A percentile compares a stretch with the other conserved stretches of the same genome.
Conservation (phyloP, 2,888 invertebrate species). For the Pammene aurita region DNA sequence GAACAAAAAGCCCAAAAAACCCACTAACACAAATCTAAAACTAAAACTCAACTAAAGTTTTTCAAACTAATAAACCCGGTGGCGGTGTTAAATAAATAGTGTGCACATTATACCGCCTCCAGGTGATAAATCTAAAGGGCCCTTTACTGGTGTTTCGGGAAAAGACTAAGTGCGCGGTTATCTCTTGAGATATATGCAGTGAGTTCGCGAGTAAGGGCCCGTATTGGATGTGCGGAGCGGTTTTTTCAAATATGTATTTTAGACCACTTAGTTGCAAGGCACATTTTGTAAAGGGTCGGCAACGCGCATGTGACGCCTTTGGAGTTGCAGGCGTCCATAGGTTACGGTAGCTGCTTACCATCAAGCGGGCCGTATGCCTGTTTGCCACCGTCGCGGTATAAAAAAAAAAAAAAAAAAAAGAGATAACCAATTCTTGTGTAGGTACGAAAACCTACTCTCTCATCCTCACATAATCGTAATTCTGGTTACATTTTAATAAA, state of each 20-base stretch:
- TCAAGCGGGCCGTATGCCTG: too few relatives aligned
- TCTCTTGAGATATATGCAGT: conserved; percentile 55
- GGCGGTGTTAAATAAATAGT: conserved; percentile 60
- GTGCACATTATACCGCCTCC: conserved; percentile 70
- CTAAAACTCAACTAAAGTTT: conserved; percentile 39
- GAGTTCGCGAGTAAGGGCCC: conserved; percentile 42
- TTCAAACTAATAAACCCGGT: conserved; percentile 38
- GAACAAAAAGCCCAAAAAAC: conserved; percentile 15
- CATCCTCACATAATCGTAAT: too few relatives aligned
- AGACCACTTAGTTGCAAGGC: neutral
- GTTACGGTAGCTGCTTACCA: too few relatives aligned
- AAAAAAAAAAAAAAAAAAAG: too few relatives aligned
- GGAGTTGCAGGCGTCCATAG: too few relatives aligned
- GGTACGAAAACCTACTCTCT: too few relatives aligned
- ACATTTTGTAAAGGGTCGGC: too few relatives aligned
- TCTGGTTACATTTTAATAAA: too few relatives aligned
- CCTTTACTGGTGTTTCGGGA: conserved; percentile 62
- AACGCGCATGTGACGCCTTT: too few relatives aligned
- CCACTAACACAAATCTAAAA: conserved; percentile 39
- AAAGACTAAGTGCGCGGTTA: conserved; percentile 65
- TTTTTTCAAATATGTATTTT: neutral
- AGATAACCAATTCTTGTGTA: too few relatives aligned
- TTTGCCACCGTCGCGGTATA: too few relatives aligned
- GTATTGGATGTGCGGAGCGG: conserved; percentile 13
- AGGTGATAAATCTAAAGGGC: conserved; percentile 70